A percentile compares a stretch with the other conserved stretches of the same genome.
phyloP scores from a whole-genome alignment of 2,888 invertebrate genomes.

The Diploptera punctata region DNA sequence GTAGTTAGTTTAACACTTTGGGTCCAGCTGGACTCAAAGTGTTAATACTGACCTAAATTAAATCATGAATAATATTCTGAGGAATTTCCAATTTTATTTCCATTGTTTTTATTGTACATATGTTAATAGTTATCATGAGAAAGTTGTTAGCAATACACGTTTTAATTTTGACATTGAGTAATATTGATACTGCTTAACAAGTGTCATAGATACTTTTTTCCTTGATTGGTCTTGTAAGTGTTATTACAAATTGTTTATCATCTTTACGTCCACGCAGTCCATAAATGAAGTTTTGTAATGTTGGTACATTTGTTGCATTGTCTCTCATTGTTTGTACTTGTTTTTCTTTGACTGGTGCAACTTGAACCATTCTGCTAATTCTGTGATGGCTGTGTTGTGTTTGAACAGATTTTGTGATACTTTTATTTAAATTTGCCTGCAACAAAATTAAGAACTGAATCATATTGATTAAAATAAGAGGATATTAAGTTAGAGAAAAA shows the following conservation, averaged over 20 bases:
- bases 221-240: conserved; percentile 34
- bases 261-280: conserved; percentile 64
- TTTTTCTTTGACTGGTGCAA: conserved; percentile 58
- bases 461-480: no score
- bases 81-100: no score
- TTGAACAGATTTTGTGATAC: conserved; percentile 72
- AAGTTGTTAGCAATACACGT: no score
- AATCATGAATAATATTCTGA: no score
- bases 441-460: no score
- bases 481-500: no score
- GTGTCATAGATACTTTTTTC: neutral
- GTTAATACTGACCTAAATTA: no score
- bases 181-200: neutral
- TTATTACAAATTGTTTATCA: conserved; percentile 61
- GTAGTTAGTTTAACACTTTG: no score
- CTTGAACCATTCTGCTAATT: conserved; percentile 68
- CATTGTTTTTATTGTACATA: no score
- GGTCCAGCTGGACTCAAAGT: no score
- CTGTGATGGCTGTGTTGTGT: conserved; percentile 70
- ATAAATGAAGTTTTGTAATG: conserved; percentile 59
- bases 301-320: conserved; percentile 54
- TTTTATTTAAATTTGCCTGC: conserved; percentile 67
- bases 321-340: conserved; percentile 57
- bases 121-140: no score
- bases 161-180: no score